Percentiles rank a stretch among this genome's conserved stretches.
phyloP scores from a whole-genome alignment of 2,113 vertebrate genomes.

The Mobula birostris region DNA sequence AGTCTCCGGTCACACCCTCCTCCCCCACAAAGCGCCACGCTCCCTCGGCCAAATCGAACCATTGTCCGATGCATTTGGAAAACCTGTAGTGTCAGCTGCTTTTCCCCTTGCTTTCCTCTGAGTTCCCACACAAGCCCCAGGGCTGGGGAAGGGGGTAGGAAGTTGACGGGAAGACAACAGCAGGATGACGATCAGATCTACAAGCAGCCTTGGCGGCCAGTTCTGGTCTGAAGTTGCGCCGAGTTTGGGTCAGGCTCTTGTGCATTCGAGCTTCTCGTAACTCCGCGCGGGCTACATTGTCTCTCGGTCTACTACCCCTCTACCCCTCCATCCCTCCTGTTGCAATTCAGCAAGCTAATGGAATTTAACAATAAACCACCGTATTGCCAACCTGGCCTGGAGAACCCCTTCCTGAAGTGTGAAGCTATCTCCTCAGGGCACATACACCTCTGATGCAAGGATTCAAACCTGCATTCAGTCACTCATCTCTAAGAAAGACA shows the following conservation, averaged over 20 bases:
- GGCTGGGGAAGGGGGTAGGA: background rate
- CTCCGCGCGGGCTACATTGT: too few relatives aligned
- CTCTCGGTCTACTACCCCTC: background rate
- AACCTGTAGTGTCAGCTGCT: background rate
- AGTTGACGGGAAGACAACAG: conserved; percentile 24
- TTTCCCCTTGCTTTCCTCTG: background rate
- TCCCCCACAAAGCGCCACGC: too few relatives aligned
- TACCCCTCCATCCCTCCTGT: background rate
- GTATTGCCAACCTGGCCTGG: background rate
- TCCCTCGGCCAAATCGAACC: background rate
- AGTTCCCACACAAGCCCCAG: too few relatives aligned
- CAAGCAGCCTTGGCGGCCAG: conserved; percentile 68
- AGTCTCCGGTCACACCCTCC: too few relatives aligned
- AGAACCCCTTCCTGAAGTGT: too few relatives aligned
- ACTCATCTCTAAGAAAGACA: too few relatives aligned
- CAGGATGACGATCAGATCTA: conserved; percentile 71
- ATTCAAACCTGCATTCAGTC: too few relatives aligned
- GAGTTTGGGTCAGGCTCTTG: conserved; percentile 59
- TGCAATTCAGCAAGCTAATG: background rate
- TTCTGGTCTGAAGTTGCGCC: conserved; percentile 61
- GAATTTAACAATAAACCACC: background rate
- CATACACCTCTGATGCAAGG: too few relatives aligned
- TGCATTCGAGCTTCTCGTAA: conserved; percentile 75
- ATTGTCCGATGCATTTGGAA: background rate
- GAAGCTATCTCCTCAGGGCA: too few relatives aligned